Evolutionary conservation across 2,888 invertebrate genomes (phyloP), one percentile per base, ranked within the genome.

Genomic region (Coenonympha arcania): DNA sequence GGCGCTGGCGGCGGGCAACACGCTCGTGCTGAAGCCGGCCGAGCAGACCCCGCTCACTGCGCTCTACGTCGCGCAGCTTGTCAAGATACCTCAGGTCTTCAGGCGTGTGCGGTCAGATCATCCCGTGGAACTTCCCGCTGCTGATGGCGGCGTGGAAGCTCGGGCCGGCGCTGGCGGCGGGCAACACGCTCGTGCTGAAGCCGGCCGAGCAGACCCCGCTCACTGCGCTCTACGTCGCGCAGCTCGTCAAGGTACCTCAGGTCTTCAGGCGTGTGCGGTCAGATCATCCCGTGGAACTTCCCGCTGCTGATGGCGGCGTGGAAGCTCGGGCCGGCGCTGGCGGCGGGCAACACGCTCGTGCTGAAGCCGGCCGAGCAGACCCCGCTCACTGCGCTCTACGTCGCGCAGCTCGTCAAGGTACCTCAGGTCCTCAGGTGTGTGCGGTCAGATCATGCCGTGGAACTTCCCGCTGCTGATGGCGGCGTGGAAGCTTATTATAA

Each of bases 101-200:
- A 87, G 87, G 87, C 6, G 95, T 97, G 1, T 96, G 95, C 76
- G 96, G 93, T 2, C 95, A 95, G 81, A 96, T 97, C 55, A 95
- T 95, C 57, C 96, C 97, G 0, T 97, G 96, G 96, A 97, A 97
- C 82, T 96, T 96, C 76, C 96, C 95, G 0, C 71, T 95, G 55
- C 75, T 98, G 64, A 98, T 99, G 98, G 92, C 94, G 71, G 91
- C 95, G 6, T 98, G 98, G 98, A 99, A 99, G 84, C 86, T 98
- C 31, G 96, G 89, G 0, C 93, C 94, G 0, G 94, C 94, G 2
- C 75, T 94, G 43, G 91, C 92, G 0, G 90, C 92, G 30, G 93
- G 93, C 64, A 91, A 95, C 75, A 93, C 94, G 0, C 88, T 96
- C 6, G 89, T 98, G 15, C 87, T 98, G 71, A 98, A 98, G 77